Conservation (phyloP, 2,797 vertebrate genomes). For the Esox lucius region DNA sequence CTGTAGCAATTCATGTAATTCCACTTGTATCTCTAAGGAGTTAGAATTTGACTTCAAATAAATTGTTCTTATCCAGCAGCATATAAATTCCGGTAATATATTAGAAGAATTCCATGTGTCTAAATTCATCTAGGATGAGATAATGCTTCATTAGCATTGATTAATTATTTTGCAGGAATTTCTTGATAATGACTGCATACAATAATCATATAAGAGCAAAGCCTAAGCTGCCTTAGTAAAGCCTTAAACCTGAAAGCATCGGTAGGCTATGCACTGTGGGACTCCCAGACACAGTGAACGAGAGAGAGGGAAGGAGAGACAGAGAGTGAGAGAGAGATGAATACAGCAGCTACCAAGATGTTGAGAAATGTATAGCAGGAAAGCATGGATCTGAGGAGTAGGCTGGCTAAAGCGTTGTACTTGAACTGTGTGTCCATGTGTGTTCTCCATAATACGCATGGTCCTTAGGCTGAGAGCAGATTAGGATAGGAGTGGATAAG, state of each 20-base stretch:
- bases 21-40: no score
- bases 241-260: background rate
- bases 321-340: no score
- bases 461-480: background rate
- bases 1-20: no score
- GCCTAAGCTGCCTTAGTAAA: background rate
- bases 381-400: background rate
- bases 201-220: background rate
- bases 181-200: background rate
- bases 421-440: background rate
- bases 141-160: background rate
- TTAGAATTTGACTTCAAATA: no score
- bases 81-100: background rate
- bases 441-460: background rate
- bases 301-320: no score
- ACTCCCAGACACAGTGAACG: background rate
- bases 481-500: background rate
- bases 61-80: background rate
- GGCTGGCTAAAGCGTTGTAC: background rate
- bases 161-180: background rate
- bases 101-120: background rate
- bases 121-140: background rate
- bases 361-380: background rate
- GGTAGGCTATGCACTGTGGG: background rate
- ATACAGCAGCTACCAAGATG: no score